Base-by-base conservation (phyloP, 2,797 vertebrate species). In the Eulemur coronatus region DNA sequence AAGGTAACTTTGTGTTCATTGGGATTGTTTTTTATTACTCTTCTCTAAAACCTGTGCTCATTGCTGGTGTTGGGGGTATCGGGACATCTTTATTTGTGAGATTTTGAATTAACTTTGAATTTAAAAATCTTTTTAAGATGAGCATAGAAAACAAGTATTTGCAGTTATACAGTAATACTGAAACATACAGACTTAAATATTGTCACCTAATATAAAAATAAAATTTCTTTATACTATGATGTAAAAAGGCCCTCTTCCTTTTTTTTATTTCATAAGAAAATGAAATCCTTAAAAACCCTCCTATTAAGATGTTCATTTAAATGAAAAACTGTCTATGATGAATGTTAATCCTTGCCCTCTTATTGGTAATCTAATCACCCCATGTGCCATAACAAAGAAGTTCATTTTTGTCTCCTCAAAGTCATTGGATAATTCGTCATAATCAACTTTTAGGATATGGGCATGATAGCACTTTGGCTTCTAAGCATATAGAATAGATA, bases 1-100 rank as follows among this genome's bases (percentile, higher is more conserved):
- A 98, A 98, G 98, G 99, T 99, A 99, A 98, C 72, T 6, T 91
- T 69, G 4, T 84, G 81, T 61, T 48, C 30, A 59, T 5, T 41
- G 35, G 22, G 30, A 80, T 41, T 63, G 1, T 18, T 70, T 95
- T 55, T 81, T 80, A 50, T 35, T 55, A 38, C 12, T 84, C 12
- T 72, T 79, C 84, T 91, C n/a, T 52, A 94, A 95, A 72, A 48
- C 26, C 20, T 94, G 5, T 84, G n/a, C 43, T 33, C 41, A 5
- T 26, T 59, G 13, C 24, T 63, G 33, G 2, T 61, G 4, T 59
- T 85, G 28, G 70, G 11, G 4, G 24, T 4, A 14, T 33, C 15
- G n/a, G 2, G 3, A 2, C 4, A 1, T 87, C 26, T 85, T 86
- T 14, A 52, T 80, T 72, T 85, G 65, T 92, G 67, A 63, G 26